Base-by-base conservation (phyloP, 2,888 invertebrate genomes). In the Clusia tigrina region DNA sequence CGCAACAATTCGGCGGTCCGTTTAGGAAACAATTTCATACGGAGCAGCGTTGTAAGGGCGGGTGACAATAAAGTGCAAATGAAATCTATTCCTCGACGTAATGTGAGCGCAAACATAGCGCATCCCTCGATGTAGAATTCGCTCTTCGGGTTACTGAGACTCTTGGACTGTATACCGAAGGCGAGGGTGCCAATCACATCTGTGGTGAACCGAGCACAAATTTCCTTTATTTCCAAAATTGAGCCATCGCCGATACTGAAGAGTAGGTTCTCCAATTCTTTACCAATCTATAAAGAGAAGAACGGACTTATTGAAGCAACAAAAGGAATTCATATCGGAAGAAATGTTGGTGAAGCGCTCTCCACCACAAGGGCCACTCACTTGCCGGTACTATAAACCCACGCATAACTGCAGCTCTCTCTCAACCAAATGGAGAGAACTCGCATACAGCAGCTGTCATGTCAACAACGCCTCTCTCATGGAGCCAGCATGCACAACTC, bases 1-100 rank as follows among this genome's bases (percentile, higher is more conserved):
- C 78, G 69, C 1, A 86, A 61, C 58, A 84, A 85, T 0, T 54
- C 48, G 0, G 66, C 56, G 0, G 71, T 37, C 32, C 73, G 58
- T n/a, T 55, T 42, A 1, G 72, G 69, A 58, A 75, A 78, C 1
- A 72, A 64, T 48, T 72, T 73, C 26, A 67, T 62, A 18, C 65
- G 57, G 2, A 74, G 54, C 0, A 69, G 10, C 15, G 60, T 66
- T 0, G 68, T 67, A 2, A 77, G 1, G 54, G 69, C 55, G 0
- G 78, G 78, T 24, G 73, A 0, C 46, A 78, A 77, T 17, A 78
- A 74, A 23, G 76, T 54, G 1, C 63, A 10, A 3, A 54, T 55
- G 32, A 74, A 67, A 20, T 78, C 73, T 6, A 76, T 2, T 0
- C 71, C 60, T 2, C 69, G 67, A 1, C 62, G 58, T 1, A 55